Base-by-base conservation (phyloP, 2,113 vertebrate species). In the Trematomus loennbergii region DNA sequence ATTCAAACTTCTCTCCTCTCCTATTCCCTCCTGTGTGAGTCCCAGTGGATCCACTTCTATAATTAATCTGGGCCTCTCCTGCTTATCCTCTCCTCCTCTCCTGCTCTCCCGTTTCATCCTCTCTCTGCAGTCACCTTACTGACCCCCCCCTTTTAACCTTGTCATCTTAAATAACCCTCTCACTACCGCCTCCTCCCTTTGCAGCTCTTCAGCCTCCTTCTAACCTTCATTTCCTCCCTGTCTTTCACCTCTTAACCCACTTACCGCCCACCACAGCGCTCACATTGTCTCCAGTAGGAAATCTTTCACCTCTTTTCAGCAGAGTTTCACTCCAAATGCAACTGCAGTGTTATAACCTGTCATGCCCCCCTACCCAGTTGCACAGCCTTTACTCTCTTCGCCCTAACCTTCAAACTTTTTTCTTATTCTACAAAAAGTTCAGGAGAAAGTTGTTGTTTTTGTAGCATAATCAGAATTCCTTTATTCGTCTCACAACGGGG, bases 91-190 rank as follows among this genome's bases (percentile, higher is more conserved):
- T 78, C 17, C 48, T 77, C 68, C 66, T 77, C 86, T 75, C 76
- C 67, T 78, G 75, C 66, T 77, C 86, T 75, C 76, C 67, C 75
- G 72, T 88, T 80, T 82, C 65, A 60, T 67, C 66, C 71, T 52
- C 25, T 84, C 81, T 77, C 54, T n/a, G 25, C 68, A 54, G 69
- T 74, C 55, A 87, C 86, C 75, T 54, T 11, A 17, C 58, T 61
- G 75, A 85, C 74, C 75, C 63, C 72, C 25, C 36, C 65, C 71
- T 79, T 88, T 80, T 88, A 89, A 87, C 84, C 87, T 72, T 80
- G 78, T 87, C 84, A 78, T 86, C 79, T 80, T 82, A 85, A 86
- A 81, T 87, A 83, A 70, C 85, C 70, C 57, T 69, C 50, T n/a
- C 58, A 60, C 60, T 69, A 12, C 53, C 77, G n/a, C 62, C 61